Conservation (phyloP, 2,113 vertebrate species). For the Salminus brasiliensis region DNA sequence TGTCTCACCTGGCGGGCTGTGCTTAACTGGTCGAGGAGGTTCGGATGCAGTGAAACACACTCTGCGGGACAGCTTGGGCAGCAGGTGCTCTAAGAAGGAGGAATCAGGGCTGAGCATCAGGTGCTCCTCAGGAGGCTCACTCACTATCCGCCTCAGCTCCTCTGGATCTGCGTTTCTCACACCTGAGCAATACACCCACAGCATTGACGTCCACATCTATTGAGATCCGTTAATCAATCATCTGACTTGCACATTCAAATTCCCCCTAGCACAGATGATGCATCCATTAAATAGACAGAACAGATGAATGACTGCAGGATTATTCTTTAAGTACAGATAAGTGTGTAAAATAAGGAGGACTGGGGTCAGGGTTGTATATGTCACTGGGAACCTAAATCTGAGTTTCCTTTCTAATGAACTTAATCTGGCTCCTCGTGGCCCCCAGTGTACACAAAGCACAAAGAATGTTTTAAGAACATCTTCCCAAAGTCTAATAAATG, state of each 20-base stretch:
- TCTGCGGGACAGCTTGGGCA: conserved; percentile 80
- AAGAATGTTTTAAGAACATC: too few species aligned
- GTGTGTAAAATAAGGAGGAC: too few species aligned
- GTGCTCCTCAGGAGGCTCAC: conserved; percentile 80
- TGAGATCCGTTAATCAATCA: not conserved
- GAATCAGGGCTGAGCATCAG: conserved; percentile 73
- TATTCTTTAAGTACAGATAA: not conserved
- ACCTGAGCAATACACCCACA: conserved; percentile 64
- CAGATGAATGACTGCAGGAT: not conserved
- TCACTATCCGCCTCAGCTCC: conserved; percentile 79
- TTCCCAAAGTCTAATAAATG: too few species aligned
- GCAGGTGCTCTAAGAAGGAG: conserved; percentile 69
- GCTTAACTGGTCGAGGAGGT: conserved; percentile 76
- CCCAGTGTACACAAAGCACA: too few species aligned
- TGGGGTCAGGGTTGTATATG: too few species aligned
- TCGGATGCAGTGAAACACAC: conserved; percentile 85
- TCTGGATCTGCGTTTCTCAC: conserved; percentile 74
- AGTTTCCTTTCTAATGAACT: too few species aligned
- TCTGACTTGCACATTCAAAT: not conserved
- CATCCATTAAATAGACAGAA: not conserved
- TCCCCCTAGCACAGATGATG: not conserved
- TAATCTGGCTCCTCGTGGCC: too few species aligned
- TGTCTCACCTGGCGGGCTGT: conserved; percentile 60
- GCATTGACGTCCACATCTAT: not conserved
- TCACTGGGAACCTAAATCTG: too few species aligned